Evolutionary conservation across 2,888 invertebrate genomes (phyloP), one percentile per base, ranked within the genome.

Genomic region (Rhagonycha fulva): DNA sequence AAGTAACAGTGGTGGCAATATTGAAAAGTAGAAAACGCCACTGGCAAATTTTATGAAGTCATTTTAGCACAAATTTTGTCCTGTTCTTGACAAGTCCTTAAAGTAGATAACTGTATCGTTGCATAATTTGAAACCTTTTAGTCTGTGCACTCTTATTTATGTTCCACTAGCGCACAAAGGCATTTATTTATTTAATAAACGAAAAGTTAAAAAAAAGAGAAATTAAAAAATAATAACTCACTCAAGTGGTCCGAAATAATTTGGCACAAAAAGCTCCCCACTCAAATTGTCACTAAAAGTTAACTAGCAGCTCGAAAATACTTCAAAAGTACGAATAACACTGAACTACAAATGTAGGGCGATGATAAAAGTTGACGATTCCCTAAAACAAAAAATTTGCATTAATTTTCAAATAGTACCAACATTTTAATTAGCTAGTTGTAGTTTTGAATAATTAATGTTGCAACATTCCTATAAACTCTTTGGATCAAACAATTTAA

Each of bases 111-210:
- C 72, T 74, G 69, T 72, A 72, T 74, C 74, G 74, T 74, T 74
- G 74, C 74, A 74, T 74, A 74, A 74, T 70, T 72, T 70, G 63
- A 74, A 70, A 70, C 69, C 74, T 68, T 61, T 72, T 69, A 68
- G 73, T 73, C 69, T 62, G 73, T 73, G 73, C 73, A 73, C 68
- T 69, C 63, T 70, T 63, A 63, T 74, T 70, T 62, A 74, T 47
- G 70, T 63, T 68, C 69, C 74, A 74, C 69, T 74, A 70, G 69
- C 74, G 74, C 74, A 74, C 74, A 70, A 74, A 74, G 69, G 74
- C 19, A 47, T n/a, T 32, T 26, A 47, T n/a, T 32, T 26, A 19
- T 23, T 32, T 68, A 69, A 73, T 32, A 68, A 62, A 73, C 60
- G 32, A 62, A 62, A 68, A 28, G 62, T 69, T 69, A 32, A 23